These are phyloP conservation scores for Triplophysa siluroides DNA, from an alignment of 2,113 vertebrate genomes.

Conservation along the genomic window DNA sequence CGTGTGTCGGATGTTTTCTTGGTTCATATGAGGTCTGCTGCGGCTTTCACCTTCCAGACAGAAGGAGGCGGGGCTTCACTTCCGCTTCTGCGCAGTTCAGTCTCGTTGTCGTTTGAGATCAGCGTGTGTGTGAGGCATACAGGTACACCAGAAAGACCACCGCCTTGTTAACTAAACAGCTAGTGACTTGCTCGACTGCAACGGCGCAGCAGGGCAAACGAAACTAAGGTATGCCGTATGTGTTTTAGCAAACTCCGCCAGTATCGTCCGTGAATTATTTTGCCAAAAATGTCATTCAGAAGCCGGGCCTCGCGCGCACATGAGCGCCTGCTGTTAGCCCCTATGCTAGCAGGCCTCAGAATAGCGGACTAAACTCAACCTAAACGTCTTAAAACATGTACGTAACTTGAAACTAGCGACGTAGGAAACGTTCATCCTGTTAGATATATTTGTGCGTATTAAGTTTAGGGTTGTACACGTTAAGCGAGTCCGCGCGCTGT, in stretches of 20 bases:
- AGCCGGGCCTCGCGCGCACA: background rate
- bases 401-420: background rate
- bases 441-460: background rate
- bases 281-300: background rate
- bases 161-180: background rate
- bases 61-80: background rate
- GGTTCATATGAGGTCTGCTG: too few relatives aligned
- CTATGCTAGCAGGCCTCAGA: background rate
- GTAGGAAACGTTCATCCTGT: background rate
- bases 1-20: too few relatives aligned
- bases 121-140: background rate
- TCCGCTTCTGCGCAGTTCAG: background rate
- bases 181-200: background rate
- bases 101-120: background rate
- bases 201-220: background rate
- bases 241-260: background rate
- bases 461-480: background rate
- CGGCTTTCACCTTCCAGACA: too few relatives aligned
- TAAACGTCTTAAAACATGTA: background rate
- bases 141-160: background rate
- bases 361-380: background rate
- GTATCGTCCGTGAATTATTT: background rate
- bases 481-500: too few relatives aligned
- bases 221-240: background rate
- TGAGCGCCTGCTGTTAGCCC: background rate